phyloP scores from a whole-genome alignment of 1,140 invertebrate genomes.

The Monomorium pharaonis region DNA sequence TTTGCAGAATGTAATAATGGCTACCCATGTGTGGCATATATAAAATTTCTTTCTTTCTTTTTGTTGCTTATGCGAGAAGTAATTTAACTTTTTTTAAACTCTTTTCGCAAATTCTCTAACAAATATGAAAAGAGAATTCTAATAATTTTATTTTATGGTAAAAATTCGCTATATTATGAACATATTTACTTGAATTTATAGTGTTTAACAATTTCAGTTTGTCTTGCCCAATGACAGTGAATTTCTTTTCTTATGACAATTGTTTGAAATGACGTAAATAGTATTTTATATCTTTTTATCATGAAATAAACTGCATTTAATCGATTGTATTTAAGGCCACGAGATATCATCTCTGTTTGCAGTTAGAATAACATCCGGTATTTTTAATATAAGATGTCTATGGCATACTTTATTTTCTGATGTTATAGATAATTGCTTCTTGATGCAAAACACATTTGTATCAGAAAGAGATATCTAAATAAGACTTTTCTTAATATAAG shows the following conservation, averaged over 20 bases:
- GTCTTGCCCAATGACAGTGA: background rate
- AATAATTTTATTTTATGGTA: background rate
- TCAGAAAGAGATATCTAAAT: background rate
- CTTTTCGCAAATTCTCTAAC: too few relatives aligned
- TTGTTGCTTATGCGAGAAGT: background rate
- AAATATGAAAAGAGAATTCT: background rate
- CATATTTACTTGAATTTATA: background rate
- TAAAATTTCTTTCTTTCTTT: background rate
- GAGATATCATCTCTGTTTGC: background rate
- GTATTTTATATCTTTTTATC: conserved; percentile 47
- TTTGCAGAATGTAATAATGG: background rate
- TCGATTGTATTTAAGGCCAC: conserved; percentile 6
- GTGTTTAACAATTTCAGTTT: conserved; percentile 1
- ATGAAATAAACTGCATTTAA: background rate
- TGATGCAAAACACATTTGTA: background rate
- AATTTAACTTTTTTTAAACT: background rate
- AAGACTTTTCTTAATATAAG: background rate
- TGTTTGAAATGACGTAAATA: background rate
- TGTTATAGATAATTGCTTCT: background rate
- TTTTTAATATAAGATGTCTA: conserved; percentile 4
- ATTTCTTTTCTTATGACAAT: background rate
- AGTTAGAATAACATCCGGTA: conserved; percentile 9
- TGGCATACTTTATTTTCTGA: background rate
- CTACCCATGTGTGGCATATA: background rate
- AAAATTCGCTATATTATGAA: background rate